phyloP scores from a whole-genome alignment of 2,797 vertebrate genomes.

The Acanthurus leucopareius region DNA sequence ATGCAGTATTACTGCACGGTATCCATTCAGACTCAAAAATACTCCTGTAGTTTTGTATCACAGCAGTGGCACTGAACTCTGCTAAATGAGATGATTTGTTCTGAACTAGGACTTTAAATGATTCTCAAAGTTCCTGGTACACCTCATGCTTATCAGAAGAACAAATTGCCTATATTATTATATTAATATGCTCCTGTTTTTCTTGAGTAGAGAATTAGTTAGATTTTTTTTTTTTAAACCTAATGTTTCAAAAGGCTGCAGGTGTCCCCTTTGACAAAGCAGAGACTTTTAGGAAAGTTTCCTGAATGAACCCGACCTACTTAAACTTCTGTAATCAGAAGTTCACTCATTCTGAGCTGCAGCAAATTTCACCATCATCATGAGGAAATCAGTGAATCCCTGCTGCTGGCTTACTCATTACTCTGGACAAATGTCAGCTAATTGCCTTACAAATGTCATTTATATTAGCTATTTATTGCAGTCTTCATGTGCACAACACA shows the following conservation, averaged over 20 bases:
- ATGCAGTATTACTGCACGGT: slow-evolving; percentile 32
- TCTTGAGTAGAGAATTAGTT: neutral
- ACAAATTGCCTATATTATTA: slow-evolving; percentile 14
- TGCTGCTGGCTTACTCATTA: slow-evolving; percentile 5
- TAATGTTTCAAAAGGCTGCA: neutral
- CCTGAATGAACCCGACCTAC: slow-evolving; percentile 14
- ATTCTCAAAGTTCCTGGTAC: slow-evolving; percentile 11
- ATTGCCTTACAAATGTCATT: slow-evolving; percentile 26
- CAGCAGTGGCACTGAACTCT: slow-evolving; percentile 18
- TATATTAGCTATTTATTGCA: neutral
- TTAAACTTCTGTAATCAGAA: slow-evolving; percentile 12
- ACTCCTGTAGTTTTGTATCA: slow-evolving; percentile 21
- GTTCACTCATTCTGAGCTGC: slow-evolving; percentile 6
- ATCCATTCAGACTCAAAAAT: slow-evolving; percentile 47
- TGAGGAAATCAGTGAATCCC: slow-evolving; percentile 16
- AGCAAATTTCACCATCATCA: slow-evolving; percentile 26
- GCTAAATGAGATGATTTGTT: slow-evolving; percentile 34
- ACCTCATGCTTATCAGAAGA: slow-evolving; percentile 1
- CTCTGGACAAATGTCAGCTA: slow-evolving; percentile 46
- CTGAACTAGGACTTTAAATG: neutral
- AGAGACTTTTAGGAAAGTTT: neutral
- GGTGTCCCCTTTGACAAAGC: slow-evolving; percentile 2
- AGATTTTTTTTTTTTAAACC: neutral
- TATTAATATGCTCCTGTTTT: neutral
- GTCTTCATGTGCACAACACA: neutral